These are phyloP conservation scores for Heteromurus nitidus DNA, from an alignment of 2,888 invertebrate genomes.

Conservation along the genomic window DNA sequence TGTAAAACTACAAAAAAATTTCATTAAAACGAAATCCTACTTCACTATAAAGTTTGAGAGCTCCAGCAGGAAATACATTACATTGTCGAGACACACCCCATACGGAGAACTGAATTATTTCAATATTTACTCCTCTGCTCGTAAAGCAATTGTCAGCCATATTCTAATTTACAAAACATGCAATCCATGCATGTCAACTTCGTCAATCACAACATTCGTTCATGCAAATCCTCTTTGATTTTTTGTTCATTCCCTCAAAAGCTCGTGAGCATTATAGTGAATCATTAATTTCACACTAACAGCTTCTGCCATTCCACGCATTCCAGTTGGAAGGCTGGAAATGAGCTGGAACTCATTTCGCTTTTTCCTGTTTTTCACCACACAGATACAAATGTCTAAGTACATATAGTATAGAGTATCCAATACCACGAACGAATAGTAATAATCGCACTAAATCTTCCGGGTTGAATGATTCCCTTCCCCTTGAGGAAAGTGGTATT, in stretches of 20 bases:
- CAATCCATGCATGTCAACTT: constrained; percentile 25
- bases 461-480: constrained; percentile 55
- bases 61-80: not conserved
- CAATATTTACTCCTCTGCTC: not conserved
- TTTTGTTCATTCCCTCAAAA: not conserved
- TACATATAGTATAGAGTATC: not conserved
- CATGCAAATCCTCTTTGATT: constrained; percentile 18
- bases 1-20: not conserved
- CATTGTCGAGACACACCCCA: not conserved
- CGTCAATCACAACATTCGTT: constrained; percentile 29
- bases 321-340: constrained; percentile 47
- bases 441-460: constrained; percentile 44
- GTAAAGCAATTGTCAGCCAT: not conserved
- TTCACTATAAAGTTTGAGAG: not conserved
- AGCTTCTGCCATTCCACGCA: constrained; percentile 36
- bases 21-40: not conserved
- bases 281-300: constrained; percentile 50
- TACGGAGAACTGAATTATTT: not conserved
- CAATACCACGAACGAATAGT: not conserved
- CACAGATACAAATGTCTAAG: not conserved
- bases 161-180: not conserved
- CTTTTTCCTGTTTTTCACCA: constrained; percentile 10
- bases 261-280: not conserved
- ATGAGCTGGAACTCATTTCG: constrained; percentile 63
- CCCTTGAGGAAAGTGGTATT: not conserved